These are phyloP conservation scores for Tautogolabrus adspersus DNA, from an alignment of 2,113 vertebrate genomes.

Conservation along the genomic window DNA sequence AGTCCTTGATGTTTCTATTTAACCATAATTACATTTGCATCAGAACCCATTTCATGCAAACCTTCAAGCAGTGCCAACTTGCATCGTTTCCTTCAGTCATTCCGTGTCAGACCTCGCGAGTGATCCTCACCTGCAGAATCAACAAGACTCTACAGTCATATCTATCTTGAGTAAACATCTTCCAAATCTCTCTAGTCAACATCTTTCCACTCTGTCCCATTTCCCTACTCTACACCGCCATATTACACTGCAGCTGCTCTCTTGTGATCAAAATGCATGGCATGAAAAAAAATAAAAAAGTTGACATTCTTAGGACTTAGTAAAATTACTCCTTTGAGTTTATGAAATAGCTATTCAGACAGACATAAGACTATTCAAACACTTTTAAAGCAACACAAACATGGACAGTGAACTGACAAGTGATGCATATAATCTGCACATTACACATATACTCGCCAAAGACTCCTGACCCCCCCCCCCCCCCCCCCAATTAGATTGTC, in stretches of 20 bases:
- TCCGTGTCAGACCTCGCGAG: conserved; percentile 21
- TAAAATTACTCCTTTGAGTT: conserved; percentile 47
- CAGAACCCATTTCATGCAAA: conserved; percentile 15
- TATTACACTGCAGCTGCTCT: conserved; percentile 21
- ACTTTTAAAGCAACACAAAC: conserved; percentile 53
- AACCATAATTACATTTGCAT: background rate
- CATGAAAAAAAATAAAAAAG: background rate
- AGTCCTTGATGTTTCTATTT: conserved; percentile 18
- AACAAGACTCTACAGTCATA: conserved; percentile 30
- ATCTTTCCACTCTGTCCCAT: conserved; percentile 15
- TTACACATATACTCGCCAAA: conserved; percentile 39
- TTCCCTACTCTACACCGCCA: conserved; percentile 23
- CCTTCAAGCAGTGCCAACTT: conserved; percentile 24
- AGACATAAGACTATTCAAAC: conserved; percentile 26
- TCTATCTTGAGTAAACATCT: conserved; percentile 22
- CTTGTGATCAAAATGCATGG: conserved; percentile 11
- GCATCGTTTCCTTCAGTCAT: conserved; percentile 17
- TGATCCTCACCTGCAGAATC: conserved; percentile 33
- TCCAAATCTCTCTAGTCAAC: conserved; percentile 23
- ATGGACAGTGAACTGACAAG: conserved; percentile 64
- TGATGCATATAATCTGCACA: conserved; percentile 55
- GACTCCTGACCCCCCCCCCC: conserved; percentile 51
- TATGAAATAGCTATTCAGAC: background rate
- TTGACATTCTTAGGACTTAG: conserved; percentile 44
- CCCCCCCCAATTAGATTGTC: conserved; percentile 69